Conservation (phyloP, 2,113 vertebrate genomes). For the Rhinopomastus cyanomelas region DNA sequence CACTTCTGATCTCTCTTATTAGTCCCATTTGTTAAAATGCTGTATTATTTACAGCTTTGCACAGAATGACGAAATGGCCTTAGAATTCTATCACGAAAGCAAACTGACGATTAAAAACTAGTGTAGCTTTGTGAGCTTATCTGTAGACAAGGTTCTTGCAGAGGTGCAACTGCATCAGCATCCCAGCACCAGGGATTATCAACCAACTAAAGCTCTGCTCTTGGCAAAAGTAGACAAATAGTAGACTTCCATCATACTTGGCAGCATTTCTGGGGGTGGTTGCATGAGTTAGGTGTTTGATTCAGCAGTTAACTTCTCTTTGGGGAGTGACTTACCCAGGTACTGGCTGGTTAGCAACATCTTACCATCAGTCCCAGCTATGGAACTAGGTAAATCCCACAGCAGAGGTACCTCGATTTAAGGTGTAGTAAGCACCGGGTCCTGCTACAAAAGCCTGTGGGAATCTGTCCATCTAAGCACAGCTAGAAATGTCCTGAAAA, state of each 20-base stretch:
- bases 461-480: neutral
- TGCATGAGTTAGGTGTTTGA: neutral
- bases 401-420: neutral
- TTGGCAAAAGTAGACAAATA: neutral
- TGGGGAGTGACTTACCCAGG: neutral
- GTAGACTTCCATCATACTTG: neutral
- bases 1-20: conserved; percentile 43
- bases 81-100: neutral
- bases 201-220: neutral
- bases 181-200: neutral
- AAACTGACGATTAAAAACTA: neutral
- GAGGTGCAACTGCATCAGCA: neutral
- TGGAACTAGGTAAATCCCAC: neutral
- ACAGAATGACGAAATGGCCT: neutral
- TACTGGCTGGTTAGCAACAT: neutral
- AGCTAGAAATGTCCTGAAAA: neutral
- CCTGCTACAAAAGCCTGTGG: neutral
- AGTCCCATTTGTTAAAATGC: conserved; percentile 41
- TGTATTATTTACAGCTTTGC: conserved; percentile 20
- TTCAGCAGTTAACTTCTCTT: neutral
- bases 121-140: neutral
- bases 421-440: neutral
- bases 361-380: neutral
- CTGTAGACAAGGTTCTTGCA: neutral
- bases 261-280: neutral